Base-by-base conservation (phyloP, 2,888 invertebrate genomes). In the Petrolisthes manimaculis region DNA sequence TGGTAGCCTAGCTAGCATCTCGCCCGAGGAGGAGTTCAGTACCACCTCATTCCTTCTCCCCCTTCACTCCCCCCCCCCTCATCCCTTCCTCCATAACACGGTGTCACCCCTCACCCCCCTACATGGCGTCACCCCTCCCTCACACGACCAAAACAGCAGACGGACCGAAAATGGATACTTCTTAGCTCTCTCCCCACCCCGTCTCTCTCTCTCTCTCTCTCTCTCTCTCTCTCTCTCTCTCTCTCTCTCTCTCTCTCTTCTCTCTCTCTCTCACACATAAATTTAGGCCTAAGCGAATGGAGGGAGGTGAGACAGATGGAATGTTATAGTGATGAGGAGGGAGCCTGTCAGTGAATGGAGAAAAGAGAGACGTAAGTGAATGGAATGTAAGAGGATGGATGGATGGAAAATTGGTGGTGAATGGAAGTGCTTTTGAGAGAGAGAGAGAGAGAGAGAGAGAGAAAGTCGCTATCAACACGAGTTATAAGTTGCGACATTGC, bases 141-240 rank as follows among this genome's bases (percentile, higher is more conserved):
- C 81, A 24, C 80, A 21, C 56, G 71, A 21, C 21, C 6, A n/a
- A 71, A 71, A 71, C 21, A n/a, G 71, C 71, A 71, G 71, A 71
- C 71, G 21, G 21, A 6, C 71, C 71, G 71, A n/a, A 71, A 71
- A 71, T n/a, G 71, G 71, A 71, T 4, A n/a, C 4, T 61, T 54
- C 8, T 12, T 8, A 4, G 14, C 37, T 12, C 8, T 24, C 18
- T 9, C 51, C 5, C 51, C 37, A 5, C 53, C 2, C 9, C 37
- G 61, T 67, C 67, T 67, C 18, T 54, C 53, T 54, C 54, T 79
- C 54, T 79, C 54, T 54, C 79, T 79, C 79, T 79, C 54, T 71
- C 79, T 79, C 79, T 79, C 79, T 79, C 79, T 79, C 79, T 79
- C 79, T 79, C 79, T 79, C 79, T 55, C 55, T 80, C 80, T 56